These are phyloP conservation scores for Sardinella longiceps DNA, from an alignment of 2,797 vertebrate genomes.

Conservation along the genomic window DNA sequence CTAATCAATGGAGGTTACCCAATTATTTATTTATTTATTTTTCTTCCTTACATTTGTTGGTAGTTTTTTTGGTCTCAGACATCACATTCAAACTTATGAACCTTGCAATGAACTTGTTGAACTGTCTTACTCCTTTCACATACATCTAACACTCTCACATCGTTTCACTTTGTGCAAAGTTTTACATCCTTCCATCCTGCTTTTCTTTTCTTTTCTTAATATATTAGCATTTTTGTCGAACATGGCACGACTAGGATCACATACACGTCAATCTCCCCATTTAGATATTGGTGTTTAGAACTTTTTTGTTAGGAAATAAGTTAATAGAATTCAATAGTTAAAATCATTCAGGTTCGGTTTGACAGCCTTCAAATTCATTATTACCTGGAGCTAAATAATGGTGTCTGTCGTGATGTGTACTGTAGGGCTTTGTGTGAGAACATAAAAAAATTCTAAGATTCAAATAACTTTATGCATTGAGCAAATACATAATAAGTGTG, in stretches of 20 bases:
- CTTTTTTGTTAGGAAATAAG: not conserved
- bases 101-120: slow-evolving; percentile 21
- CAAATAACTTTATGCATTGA: too few species aligned
- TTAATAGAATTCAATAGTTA: not conserved
- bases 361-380: not conserved
- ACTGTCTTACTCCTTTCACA: too few species aligned
- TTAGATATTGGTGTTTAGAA: too few species aligned
- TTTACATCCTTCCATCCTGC: too few species aligned
- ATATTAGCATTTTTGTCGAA: too few species aligned
- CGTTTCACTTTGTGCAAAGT: too few species aligned
- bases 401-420: not conserved
- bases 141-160: too few species aligned
- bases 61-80: not conserved
- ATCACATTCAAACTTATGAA: slow-evolving; percentile 9
- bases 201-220: too few species aligned
- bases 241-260: too few species aligned
- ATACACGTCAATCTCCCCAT: too few species aligned
- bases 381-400: not conserved
- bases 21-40: slow-evolving; percentile 16
- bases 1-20: slow-evolving; percentile 38
- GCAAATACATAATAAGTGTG: too few species aligned
- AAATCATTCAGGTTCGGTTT: not conserved
- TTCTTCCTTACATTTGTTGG: not conserved
- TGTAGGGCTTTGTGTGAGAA: not conserved
- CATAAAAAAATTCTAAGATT: not conserved